Evolutionary conservation across 37 sponge, comb jelly and placozoan genomes (phyloP).

Genomic region (Diacarnus erythraeanus): DNA sequence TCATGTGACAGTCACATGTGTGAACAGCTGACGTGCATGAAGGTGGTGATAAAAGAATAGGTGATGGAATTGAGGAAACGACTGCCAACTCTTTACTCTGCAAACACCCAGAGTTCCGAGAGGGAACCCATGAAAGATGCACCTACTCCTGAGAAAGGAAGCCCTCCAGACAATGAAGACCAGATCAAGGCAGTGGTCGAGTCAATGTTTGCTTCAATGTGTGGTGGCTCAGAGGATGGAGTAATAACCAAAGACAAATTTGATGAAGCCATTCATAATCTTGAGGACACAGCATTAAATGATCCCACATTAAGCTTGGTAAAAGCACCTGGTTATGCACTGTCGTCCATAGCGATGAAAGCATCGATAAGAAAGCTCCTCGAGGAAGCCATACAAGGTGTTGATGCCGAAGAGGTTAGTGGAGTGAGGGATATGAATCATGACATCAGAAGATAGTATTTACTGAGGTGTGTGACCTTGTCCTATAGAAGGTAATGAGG

Average conservation of each 20-base stretch:
- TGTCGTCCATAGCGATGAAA: not conserved
- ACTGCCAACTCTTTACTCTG: too few species aligned
- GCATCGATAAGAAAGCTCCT: not conserved
- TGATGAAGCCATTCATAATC: conserved; percentile 8
- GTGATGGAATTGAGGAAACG: not conserved
- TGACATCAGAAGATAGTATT: too few species aligned
- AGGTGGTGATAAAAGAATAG: not conserved
- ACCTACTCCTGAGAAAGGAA: not conserved
- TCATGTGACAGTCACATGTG: conserved; percentile 6
- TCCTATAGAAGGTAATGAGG: too few species aligned
- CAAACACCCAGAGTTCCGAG: not conserved
- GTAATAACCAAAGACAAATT: conserved; percentile 40
- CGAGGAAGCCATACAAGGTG: not conserved
- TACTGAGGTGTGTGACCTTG: too few species aligned
- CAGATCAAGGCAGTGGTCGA: conserved; percentile 31
- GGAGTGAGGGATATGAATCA: too few species aligned
- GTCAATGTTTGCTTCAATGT: conserved; percentile 45
- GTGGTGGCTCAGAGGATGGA: not conserved
- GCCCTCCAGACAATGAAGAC: conserved; percentile 2
- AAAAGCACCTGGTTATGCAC: not conserved
- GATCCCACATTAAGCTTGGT: not conserved
- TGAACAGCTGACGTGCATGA: not conserved
- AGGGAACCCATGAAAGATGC: not conserved
- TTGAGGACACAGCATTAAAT: not conserved
- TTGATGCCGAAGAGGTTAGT: not conserved